A percentile compares a stretch with the other conserved stretches of the same genome.
These are phyloP conservation scores for Aphaenogaster ashmeadi DNA, from an alignment of 1,140 invertebrate species.

Conservation along the genomic window DNA sequence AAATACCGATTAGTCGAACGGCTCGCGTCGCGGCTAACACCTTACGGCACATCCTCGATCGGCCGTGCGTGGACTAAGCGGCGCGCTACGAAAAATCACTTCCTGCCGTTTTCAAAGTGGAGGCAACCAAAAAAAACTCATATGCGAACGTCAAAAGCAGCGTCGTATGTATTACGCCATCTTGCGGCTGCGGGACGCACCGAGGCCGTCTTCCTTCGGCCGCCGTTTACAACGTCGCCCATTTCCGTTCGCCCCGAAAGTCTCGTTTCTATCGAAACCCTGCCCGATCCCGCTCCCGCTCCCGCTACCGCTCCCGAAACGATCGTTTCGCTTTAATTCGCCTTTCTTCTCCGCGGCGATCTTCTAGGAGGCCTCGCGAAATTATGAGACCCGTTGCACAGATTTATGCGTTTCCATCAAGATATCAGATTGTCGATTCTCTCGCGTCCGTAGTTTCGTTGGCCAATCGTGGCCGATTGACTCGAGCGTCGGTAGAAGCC, in stretches of 20 bases:
- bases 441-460: background rate
- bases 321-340: too few relatives aligned
- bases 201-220: background rate
- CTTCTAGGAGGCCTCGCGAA: too few relatives aligned
- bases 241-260: background rate
- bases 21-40: conserved; percentile 65
- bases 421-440: background rate
- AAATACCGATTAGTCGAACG: conserved; percentile 77
- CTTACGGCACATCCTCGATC: conserved; percentile 70
- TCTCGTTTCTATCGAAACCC: background rate
- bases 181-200: conserved; percentile 69
- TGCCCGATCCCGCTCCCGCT: background rate
- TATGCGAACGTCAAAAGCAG: conserved; percentile 83
- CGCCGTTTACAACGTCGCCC: conserved; percentile 35
- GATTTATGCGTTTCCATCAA: background rate
- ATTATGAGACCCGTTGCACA: background rate
- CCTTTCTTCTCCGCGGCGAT: background rate
- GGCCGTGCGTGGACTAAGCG: conserved; percentile 62
- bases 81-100: conserved; percentile 71
- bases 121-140: conserved; percentile 76
- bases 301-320: background rate
- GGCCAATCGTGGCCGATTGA: background rate
- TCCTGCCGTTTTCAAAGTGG: conserved; percentile 74
- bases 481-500: background rate
- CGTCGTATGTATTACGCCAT: conserved; percentile 81